Evolutionary conservation across 1,140 invertebrate species (phyloP).

Genomic region (Hormaphis cornu): DNA sequence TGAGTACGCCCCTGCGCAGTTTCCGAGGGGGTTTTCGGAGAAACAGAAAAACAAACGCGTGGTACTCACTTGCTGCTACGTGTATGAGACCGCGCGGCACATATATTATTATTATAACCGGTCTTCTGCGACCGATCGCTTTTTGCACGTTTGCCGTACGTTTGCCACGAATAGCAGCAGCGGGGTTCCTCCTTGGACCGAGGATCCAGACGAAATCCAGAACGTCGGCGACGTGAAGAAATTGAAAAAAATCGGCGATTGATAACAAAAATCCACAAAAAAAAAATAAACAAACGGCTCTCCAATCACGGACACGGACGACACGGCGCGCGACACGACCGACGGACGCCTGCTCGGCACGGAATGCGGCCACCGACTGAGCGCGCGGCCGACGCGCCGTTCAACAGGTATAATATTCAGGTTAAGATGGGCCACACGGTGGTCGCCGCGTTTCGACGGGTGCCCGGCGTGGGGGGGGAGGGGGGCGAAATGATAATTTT

Average conservation of each 20-base stretch:
- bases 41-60: not conserved
- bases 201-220: too few relatives aligned
- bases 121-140: not conserved
- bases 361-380: constrained; percentile 28
- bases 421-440: constrained; percentile 30
- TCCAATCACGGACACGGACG: not conserved
- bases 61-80: not conserved
- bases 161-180: too few relatives aligned
- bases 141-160: not conserved
- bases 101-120: too few relatives aligned
- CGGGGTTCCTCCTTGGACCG: too few relatives aligned
- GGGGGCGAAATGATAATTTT: not conserved
- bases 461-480: not conserved
- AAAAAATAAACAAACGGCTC: not conserved
- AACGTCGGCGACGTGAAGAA: too few relatives aligned
- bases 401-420: constrained; percentile 25
- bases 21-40: too few relatives aligned
- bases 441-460: too few relatives aligned
- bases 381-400: not conserved
- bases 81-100: not conserved
- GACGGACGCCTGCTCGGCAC: not conserved
- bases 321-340: not conserved
- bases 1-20: too few relatives aligned
- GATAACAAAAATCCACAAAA: not conserved
- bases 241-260: not conserved